phyloP scores from a whole-genome alignment of 2,797 vertebrate genomes.

The Catostomus latipinnis region DNA sequence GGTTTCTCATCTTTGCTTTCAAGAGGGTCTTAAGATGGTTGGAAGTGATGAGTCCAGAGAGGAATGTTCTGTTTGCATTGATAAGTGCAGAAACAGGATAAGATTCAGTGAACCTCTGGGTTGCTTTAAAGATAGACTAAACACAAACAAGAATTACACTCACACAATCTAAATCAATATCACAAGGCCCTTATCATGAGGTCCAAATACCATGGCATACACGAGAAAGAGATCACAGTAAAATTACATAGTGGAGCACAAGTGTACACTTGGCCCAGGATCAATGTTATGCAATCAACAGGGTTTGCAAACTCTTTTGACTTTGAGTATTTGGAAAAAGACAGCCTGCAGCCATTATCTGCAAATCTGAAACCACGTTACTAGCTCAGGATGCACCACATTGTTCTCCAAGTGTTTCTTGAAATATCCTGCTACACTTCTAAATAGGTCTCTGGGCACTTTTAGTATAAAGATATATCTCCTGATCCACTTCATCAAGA shows the following conservation, averaged over 20 bases:
- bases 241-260: constrained; percentile 14
- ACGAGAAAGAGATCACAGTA: background rate
- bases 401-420: too few species aligned
- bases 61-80: constrained; percentile 53
- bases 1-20: constrained; percentile 7
- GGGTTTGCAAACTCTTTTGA: constrained; percentile 1
- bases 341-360: background rate
- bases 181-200: constrained; percentile 45
- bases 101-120: background rate
- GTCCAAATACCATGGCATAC: background rate
- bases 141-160: constrained; percentile 4
- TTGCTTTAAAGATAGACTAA: constrained; percentile 19
- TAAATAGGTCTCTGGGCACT: background rate
- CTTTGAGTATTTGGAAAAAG: constrained; percentile 12
- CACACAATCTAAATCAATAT: constrained; percentile 1
- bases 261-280: background rate
- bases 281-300: background rate
- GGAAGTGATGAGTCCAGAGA: constrained; percentile 42
- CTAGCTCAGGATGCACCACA: too few species aligned
- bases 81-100: constrained; percentile 36
- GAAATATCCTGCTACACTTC: background rate
- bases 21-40: constrained; percentile 14
- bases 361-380: constrained; percentile 12
- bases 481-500: background rate
- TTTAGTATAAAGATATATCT: background rate